Evolutionary conservation across 1,140 invertebrate genomes (phyloP).

Genomic region (Cardiocondyla obscurior): DNA sequence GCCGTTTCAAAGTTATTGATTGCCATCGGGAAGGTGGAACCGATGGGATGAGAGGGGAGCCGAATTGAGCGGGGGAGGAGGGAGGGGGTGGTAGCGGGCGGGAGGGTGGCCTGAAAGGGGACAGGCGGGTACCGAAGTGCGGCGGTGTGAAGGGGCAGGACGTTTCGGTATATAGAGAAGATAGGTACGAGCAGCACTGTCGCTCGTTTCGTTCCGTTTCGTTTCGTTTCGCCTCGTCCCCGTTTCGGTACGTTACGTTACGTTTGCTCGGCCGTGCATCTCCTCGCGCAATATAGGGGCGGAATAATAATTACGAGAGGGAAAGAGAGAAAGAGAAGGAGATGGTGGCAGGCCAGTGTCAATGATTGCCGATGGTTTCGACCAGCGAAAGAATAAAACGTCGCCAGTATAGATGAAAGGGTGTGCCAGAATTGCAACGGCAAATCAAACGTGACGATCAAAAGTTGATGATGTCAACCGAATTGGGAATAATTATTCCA

Average conservation of each 20-base stretch:
- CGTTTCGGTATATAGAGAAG: slow-evolving; percentile 65
- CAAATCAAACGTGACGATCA: slow-evolving; percentile 30
- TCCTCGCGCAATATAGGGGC: slow-evolving; percentile 80
- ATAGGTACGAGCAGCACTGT: slow-evolving; percentile 69
- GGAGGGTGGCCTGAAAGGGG: slow-evolving; percentile 50
- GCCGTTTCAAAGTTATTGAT: slow-evolving; percentile 83
- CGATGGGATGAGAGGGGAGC: slow-evolving; percentile 41
- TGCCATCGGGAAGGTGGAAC: slow-evolving; percentile 72
- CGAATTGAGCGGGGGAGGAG: slow-evolving; percentile 42
- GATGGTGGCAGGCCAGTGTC: slow-evolving; percentile 49
- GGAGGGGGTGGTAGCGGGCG: not conserved
- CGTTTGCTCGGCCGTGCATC: slow-evolving; percentile 81
- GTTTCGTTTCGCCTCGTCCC: slow-evolving; percentile 80
- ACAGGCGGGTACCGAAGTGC: slow-evolving; percentile 67
- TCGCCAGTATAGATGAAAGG: slow-evolving; percentile 13
- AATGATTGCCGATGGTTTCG: slow-evolving; percentile 64
- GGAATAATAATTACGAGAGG: slow-evolving; percentile 81
- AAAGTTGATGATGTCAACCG: slow-evolving; percentile 3
- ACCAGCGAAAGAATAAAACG: slow-evolving; percentile 32
- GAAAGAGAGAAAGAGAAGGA: slow-evolving; percentile 33
- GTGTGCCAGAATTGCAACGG: slow-evolving; percentile 26
- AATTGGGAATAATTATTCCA: slow-evolving; percentile 5
- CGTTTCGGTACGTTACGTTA: slow-evolving; percentile 82
- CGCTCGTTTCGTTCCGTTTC: slow-evolving; percentile 78
- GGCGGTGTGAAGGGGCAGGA: slow-evolving; percentile 46